phyloP scores from a whole-genome alignment of 2,113 vertebrate species.

The Phoxinus phoxinus region DNA sequence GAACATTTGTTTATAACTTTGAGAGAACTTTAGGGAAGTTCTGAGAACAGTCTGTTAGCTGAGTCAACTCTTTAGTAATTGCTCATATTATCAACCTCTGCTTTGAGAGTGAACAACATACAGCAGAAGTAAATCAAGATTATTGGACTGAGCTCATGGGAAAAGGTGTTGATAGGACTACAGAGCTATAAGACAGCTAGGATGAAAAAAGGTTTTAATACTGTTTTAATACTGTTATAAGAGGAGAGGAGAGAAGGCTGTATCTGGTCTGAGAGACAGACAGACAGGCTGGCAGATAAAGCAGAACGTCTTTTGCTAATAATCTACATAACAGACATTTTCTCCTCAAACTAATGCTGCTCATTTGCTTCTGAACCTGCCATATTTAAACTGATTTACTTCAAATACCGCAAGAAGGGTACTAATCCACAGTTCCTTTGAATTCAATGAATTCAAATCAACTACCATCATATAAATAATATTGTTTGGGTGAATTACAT shows the following conservation, averaged over 20 bases:
- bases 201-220: background rate
- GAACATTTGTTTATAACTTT: no score
- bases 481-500: no score
- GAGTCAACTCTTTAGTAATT: background rate
- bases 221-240: constrained; percentile 57
- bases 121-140: constrained; percentile 15
- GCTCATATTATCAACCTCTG: background rate
- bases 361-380: background rate
- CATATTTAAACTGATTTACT: background rate
- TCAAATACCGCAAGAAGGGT: background rate
- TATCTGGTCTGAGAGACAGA: constrained; percentile 56
- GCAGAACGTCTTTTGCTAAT: constrained; percentile 19
- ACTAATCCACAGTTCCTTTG: background rate
- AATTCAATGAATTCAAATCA: background rate
- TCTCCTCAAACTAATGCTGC: constrained; percentile 1
- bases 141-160: background rate
- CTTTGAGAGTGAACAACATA: background rate
- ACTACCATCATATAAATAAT: no score
- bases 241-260: constrained; percentile 56
- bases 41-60: no score
- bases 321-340: constrained; percentile 9
- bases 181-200: constrained; percentile 1
- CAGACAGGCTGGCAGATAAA: constrained; percentile 45
- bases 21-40: no score
- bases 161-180: constrained; percentile 1